Evolutionary conservation across 1,140 invertebrate species (phyloP).

Genomic region (Ceratina australensis): DNA sequence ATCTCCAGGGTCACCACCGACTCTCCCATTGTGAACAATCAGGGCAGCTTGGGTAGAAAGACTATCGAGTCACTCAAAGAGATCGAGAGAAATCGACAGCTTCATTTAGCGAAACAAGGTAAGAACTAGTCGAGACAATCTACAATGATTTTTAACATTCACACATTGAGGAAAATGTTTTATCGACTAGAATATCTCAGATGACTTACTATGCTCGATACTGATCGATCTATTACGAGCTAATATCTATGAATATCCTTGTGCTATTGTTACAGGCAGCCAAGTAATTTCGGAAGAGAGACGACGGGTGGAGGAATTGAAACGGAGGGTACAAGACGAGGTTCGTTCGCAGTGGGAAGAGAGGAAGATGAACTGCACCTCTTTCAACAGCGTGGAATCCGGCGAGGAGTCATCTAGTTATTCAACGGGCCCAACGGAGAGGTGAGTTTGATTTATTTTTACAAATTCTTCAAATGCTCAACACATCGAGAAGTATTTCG

Average conservation of each 20-base stretch:
- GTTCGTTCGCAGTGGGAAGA: constrained; percentile 92
- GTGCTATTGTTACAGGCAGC: constrained; percentile 82
- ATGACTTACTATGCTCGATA: too few species aligned
- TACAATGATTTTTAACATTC: not conserved
- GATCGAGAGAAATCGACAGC: constrained; percentile 92
- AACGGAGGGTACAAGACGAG: constrained; percentile 92
- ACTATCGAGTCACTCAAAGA: constrained; percentile 94
- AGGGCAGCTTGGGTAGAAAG: constrained; percentile 86
- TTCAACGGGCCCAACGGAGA: constrained; percentile 84
- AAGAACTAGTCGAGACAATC: constrained; percentile 33
- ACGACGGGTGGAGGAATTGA: constrained; percentile 91
- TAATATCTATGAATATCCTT: not conserved
- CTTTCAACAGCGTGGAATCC: constrained; percentile 85
- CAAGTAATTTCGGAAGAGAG: constrained; percentile 95
- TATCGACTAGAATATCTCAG: too few species aligned
- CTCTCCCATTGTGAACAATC: constrained; percentile 86
- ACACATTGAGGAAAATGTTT: too few species aligned
- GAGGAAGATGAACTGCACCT: constrained; percentile 84
- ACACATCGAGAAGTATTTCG: too few species aligned
- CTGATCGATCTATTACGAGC: too few species aligned
- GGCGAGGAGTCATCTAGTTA: constrained; percentile 84
- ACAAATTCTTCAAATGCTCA: too few species aligned
- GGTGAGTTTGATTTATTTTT: constrained; percentile 72
- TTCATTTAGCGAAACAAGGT: constrained; percentile 95
- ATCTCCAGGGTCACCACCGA: constrained; percentile 92